These are phyloP conservation scores for Bursaphelenchus okinawaensis DNA, from an alignment of 2,888 invertebrate species.

Conservation along the genomic window DNA sequence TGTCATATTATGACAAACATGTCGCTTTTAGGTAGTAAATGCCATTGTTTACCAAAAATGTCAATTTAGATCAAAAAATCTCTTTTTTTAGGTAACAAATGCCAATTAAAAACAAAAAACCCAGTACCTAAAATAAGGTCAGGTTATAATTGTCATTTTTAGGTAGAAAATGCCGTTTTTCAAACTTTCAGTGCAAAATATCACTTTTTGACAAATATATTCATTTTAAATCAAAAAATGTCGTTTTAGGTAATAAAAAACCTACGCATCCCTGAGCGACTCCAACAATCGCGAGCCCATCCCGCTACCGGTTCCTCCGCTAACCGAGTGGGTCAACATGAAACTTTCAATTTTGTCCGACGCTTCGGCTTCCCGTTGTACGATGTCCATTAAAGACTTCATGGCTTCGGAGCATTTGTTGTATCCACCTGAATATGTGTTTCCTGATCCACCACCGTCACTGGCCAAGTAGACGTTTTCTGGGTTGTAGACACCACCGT, in stretches of 20 bases:
- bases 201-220: not conserved
- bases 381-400: constrained; percentile 67
- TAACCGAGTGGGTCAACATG: constrained; percentile 95
- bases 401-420: constrained; percentile 30
- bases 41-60: too few species aligned
- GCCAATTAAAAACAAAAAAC: too few species aligned
- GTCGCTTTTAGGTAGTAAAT: too few species aligned
- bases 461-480: constrained; percentile 69
- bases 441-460: constrained; percentile 95
- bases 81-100: too few species aligned
- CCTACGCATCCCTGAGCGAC: constrained; percentile 61
- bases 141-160: too few species aligned
- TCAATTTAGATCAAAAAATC: too few species aligned
- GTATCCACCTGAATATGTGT: constrained; percentile 97
- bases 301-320: constrained; percentile 97
- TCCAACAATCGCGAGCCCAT: constrained; percentile 79
- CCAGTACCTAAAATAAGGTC: too few species aligned
- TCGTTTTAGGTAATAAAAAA: too few species aligned
- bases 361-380: constrained; percentile 95
- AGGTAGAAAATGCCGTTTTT: too few species aligned
- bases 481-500: constrained; percentile 89
- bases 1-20: too few species aligned
- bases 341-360: constrained; percentile 98
- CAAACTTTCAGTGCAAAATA: not conserved
- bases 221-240: too few species aligned